Evolutionary conservation across 2,888 invertebrate genomes (phyloP), one percentile per base, ranked within the genome.

Genomic region (Hymenopus coronatus): DNA sequence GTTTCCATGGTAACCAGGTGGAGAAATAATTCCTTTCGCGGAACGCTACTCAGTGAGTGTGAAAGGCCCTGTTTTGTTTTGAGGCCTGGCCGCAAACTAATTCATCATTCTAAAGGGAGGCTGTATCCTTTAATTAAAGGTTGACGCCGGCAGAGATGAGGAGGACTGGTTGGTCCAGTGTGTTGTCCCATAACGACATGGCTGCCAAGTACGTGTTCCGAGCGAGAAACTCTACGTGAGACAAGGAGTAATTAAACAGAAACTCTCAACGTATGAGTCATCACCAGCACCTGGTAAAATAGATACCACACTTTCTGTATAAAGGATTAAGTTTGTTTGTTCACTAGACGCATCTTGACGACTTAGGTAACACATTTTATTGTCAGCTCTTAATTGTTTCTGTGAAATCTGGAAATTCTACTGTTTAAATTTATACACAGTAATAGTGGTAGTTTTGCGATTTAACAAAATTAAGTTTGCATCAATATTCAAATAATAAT

Each of bases 91-190:
- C 88, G 83, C 89, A 90, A 90, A 90, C 90, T 90, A 90, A 90
- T 90, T 90, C 90, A 90, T 90, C 90, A 90, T 90, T 85, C 90
- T 90, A 90, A 40, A 90, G 89, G 89, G 90, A 88, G 82, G 86
- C 85, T 84, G 88, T 33, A 84, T 86, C 85, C 90, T 90, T 89
- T 90, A 90, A 90, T 90, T 90, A 90, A 89, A 86, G 83, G 15
- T 27, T 54, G 83, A 84, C 33, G 90, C 90, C 90, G 89, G 40
- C 89, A 70, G n/a, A 85, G 88, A 54, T 84, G 88, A 88, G 84
- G 86, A 85, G 46, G 70, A 28, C 46, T 40, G 40, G 46, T 54
- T 54, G 27, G 82, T 28, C 83, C 88, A 81, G 40, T 28, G 70
- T 25, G n/a, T 28, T 27, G 20, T 40, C 40, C 40, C 85, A 46